A percentile compares a stretch with the other conserved stretches of the same genome.
Evolutionary conservation across 2,797 vertebrate genomes (phyloP).

Genomic region (Enteromius trimaculatus): DNA sequence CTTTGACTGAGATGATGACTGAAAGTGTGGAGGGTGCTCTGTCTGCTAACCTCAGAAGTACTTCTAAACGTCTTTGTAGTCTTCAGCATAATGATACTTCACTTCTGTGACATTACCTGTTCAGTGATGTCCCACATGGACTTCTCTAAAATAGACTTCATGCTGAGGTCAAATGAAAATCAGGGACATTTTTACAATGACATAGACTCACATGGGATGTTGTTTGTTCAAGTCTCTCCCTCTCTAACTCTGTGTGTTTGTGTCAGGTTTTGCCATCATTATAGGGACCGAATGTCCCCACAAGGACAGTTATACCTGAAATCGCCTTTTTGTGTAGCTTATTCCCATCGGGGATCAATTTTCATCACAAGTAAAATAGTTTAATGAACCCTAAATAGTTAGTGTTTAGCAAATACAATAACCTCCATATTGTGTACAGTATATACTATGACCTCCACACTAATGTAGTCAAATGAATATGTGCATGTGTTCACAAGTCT

Average conservation of each 20-base stretch:
- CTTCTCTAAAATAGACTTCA: conserved; percentile 4
- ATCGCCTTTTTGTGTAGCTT: background rate
- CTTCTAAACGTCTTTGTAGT: conserved; percentile 30
- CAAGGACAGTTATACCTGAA: background rate
- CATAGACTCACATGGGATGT: background rate
- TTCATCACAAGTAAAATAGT: background rate
- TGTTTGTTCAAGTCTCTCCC: background rate
- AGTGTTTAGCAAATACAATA: background rate
- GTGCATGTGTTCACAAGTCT: background rate
- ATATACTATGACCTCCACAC: background rate
- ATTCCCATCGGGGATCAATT: background rate
- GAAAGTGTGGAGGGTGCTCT: background rate
- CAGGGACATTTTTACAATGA: conserved; percentile 5
- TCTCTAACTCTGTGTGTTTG: background rate
- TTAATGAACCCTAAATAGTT: background rate
- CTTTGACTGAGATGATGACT: conserved; percentile 57
- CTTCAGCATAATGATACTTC: conserved; percentile 12
- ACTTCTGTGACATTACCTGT: conserved; percentile 1
- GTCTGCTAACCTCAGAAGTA: background rate
- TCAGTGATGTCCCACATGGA: conserved; percentile 5
- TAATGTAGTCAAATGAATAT: background rate
- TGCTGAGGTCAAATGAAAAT: conserved; percentile 19
- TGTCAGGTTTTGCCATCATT: background rate
- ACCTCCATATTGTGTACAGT: background rate
- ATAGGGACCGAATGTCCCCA: background rate